Evolutionary conservation across 2,888 invertebrate species (phyloP), one percentile per base, ranked within the genome.

Genomic region (Epiblema foenella): DNA sequence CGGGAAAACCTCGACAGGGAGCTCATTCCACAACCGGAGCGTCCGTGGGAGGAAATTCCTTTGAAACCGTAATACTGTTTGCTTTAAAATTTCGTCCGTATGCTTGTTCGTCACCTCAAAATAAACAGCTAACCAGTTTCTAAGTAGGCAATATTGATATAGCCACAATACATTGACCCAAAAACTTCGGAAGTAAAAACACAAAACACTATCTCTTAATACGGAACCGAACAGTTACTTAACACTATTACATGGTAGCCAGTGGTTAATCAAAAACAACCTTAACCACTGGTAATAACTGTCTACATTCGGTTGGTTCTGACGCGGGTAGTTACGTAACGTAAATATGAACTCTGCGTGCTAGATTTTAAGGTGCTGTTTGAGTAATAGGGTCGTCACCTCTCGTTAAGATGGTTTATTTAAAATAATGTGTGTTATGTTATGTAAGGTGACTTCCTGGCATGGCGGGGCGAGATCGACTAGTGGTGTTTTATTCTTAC

Each of bases 111-210:
- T 4, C 24, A 24, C 24, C 24, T 24, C 4, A 58, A 58, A 5
- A 24, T 24, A 10, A 17, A 10, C 20, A 18, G 18, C 11, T n/a
- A 49, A 60, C 60, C 29, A 29, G 60, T 60, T 60, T 29, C 46
- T 46, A 60, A 60, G 46, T 60, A 29, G 60, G 60, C 60, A 54
- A 54, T 64, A 64, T 64, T 54, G 54, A 54, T 52, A 57, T 18
- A 18, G 46, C 54, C 39, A 64, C 39, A 24, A 39, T 52, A 54
- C 17, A 9, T 5, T 33, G 62, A 62, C 60, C 68, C 37, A 56
- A 46, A 68, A 18, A 69, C n/a, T 7, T 57, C 54, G 68, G 62
- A 69, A 63, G 56, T 63, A 57, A 68, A 56, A 39, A 46, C 46
- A 59, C 17, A 18, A 56, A 39, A 46, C 46, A 59, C 17, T 15